These are phyloP conservation scores for Pogonomyrmex barbatus DNA, from an alignment of 1,140 invertebrate species.

Conservation along the genomic window DNA sequence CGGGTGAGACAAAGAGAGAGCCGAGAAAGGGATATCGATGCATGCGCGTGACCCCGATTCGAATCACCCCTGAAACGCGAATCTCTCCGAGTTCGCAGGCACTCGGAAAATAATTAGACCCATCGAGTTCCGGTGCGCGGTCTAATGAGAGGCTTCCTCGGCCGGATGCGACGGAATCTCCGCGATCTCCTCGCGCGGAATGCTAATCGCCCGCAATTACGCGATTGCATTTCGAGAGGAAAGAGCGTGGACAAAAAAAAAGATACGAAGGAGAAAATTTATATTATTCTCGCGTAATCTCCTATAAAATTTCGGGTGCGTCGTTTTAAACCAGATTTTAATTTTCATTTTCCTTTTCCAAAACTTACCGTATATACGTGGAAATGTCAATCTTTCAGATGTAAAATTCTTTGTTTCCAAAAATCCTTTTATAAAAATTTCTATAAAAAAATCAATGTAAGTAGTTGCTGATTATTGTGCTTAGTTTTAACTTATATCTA, in stretches of 20 bases:
- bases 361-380: not conserved
- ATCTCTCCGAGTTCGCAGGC: conserved; percentile 39
- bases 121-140: conserved; percentile 51
- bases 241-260: conserved; percentile 25
- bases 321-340: conserved; percentile 40
- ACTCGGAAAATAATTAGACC: conserved; percentile 63
- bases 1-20: conserved; percentile 8
- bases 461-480: not conserved
- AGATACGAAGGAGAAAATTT: conserved; percentile 13
- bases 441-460: not conserved
- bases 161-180: conserved; percentile 41
- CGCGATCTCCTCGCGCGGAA: conserved; percentile 30
- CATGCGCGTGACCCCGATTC: conserved; percentile 54
- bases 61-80: conserved; percentile 30
- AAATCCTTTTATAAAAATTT: not conserved
- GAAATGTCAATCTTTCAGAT: conserved; percentile 10
- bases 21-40: conserved; percentile 57
- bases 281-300: conserved; percentile 42
- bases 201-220: conserved; percentile 52
- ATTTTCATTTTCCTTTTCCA: not conserved
- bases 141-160: conserved; percentile 51
- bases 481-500: not conserved
- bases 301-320: conserved; percentile 19
- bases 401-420: not conserved
- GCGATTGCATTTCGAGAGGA: conserved; percentile 12